phyloP scores from a whole-genome alignment of 1,140 invertebrate species.

The Trachymyrmex cornetzi region DNA sequence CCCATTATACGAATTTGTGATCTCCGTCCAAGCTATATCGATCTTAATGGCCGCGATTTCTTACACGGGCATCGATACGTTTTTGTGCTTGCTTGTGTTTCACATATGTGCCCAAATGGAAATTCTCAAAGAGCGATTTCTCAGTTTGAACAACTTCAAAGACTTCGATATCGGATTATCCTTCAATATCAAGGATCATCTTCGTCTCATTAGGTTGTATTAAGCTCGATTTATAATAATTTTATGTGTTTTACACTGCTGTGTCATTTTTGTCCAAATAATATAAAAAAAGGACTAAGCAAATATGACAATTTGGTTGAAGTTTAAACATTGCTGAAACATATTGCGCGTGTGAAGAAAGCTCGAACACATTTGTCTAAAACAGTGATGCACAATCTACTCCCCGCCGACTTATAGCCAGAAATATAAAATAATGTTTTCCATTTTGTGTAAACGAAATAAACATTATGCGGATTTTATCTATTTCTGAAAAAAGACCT shows the following conservation, averaged over 20 bases:
- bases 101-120: slow-evolving; percentile 58
- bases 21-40: not conserved
- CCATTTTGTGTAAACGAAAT: too few species aligned
- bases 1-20: slow-evolving; percentile 43
- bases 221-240: not conserved
- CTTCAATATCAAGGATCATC: slow-evolving; percentile 17
- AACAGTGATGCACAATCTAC: too few species aligned
- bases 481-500: too few species aligned
- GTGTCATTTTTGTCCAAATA: not conserved
- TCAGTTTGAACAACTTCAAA: slow-evolving; percentile 18
- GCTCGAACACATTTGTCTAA: not conserved
- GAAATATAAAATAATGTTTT: too few species aligned
- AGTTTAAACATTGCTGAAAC: not conserved
- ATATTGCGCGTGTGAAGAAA: not conserved
- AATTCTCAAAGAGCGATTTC: slow-evolving; percentile 26
- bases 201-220: slow-evolving; percentile 58
- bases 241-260: not conserved
- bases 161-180: not conserved
- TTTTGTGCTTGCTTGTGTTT: slow-evolving; percentile 43
- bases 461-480: too few species aligned
- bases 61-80: slow-evolving; percentile 48
- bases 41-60: slow-evolving; percentile 4
- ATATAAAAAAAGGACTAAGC: not conserved
- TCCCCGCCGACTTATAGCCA: too few species aligned
- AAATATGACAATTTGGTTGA: not conserved